A percentile compares a stretch with the other conserved stretches of the same genome.
Conservation (phyloP, 2,797 vertebrate genomes). For the Salmo trutta region DNA sequence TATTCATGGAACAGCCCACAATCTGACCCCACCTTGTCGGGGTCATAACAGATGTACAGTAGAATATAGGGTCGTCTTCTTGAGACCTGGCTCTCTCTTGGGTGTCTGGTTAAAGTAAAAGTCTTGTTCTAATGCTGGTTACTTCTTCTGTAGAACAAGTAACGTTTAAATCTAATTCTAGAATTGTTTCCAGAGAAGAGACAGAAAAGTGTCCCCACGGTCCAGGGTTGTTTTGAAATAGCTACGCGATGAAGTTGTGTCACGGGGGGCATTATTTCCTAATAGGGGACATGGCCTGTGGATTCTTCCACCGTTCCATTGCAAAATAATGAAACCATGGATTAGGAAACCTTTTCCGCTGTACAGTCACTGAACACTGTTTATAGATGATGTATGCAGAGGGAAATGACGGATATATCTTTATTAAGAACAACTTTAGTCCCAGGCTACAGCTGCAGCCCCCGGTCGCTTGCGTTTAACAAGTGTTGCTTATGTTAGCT, state of each 20-base stretch:
- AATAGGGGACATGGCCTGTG: not conserved
- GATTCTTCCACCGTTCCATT: slow-evolving; percentile 28
- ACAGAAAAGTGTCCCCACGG: not conserved
- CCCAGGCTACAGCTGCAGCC: not conserved
- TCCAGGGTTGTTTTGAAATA: slow-evolving; percentile 32
- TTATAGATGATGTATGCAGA: slow-evolving; percentile 32
- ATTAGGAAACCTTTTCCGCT: slow-evolving; percentile 59
- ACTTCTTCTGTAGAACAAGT: not conserved
- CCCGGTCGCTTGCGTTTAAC: slow-evolving; percentile 8
- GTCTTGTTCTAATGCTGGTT: not conserved
- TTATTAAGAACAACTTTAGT: not conserved
- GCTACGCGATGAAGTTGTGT: slow-evolving; percentile 37
- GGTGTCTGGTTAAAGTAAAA: not conserved
- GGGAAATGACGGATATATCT: not conserved
- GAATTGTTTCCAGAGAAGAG: slow-evolving; percentile 5
- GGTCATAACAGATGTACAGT: not conserved
- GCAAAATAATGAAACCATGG: slow-evolving; percentile 41
- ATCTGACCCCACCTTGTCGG: not conserved
- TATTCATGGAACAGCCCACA: not conserved
- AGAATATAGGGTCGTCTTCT: too few species aligned
- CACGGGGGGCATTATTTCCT: slow-evolving; percentile 16
- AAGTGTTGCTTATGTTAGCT: slow-evolving; percentile 18
- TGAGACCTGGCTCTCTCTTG: not conserved
- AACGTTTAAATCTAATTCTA: slow-evolving; percentile 5
- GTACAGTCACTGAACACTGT: slow-evolving; percentile 55